phyloP scores from a whole-genome alignment of 2,797 vertebrate genomes.

The Odontamblyopus rebecca region DNA sequence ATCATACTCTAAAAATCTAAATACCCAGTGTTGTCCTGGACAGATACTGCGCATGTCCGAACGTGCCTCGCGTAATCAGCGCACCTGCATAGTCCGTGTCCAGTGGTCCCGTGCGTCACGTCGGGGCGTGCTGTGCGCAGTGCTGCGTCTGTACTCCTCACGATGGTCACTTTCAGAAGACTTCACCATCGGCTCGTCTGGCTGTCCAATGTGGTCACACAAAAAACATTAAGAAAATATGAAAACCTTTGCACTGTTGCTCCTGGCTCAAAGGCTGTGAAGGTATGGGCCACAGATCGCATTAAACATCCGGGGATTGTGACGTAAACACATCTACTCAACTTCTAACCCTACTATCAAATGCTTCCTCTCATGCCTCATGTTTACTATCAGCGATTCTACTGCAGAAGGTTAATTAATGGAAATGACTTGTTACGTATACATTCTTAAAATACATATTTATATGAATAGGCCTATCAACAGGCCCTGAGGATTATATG shows the following conservation, averaged over 20 bases:
- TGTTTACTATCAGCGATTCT: too few relatives aligned
- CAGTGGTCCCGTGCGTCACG: not conserved
- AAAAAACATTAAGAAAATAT: slow-evolving; percentile 34
- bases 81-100: not conserved
- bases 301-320: not conserved
- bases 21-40: not conserved
- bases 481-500: too few relatives aligned
- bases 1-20: not conserved
- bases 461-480: too few relatives aligned
- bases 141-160: not conserved
- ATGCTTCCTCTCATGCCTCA: not conserved
- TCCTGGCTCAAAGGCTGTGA: not conserved
- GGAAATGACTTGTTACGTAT: too few relatives aligned
- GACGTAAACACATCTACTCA: not conserved
- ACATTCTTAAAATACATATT: not conserved
- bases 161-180: slow-evolving; percentile 57
- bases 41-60: slow-evolving; percentile 6
- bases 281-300: slow-evolving; percentile 34
- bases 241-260: slow-evolving; percentile 15
- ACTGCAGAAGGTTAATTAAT: too few relatives aligned
- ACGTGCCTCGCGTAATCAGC: not conserved
- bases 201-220: slow-evolving; percentile 42
- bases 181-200: slow-evolving; percentile 43
- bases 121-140: not conserved
- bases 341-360: not conserved